A percentile compares a stretch with the other conserved stretches of the same genome.
These are phyloP conservation scores for Uromys caudimaculatus DNA, from an alignment of 2,797 vertebrate genomes.

Conservation along the genomic window DNA sequence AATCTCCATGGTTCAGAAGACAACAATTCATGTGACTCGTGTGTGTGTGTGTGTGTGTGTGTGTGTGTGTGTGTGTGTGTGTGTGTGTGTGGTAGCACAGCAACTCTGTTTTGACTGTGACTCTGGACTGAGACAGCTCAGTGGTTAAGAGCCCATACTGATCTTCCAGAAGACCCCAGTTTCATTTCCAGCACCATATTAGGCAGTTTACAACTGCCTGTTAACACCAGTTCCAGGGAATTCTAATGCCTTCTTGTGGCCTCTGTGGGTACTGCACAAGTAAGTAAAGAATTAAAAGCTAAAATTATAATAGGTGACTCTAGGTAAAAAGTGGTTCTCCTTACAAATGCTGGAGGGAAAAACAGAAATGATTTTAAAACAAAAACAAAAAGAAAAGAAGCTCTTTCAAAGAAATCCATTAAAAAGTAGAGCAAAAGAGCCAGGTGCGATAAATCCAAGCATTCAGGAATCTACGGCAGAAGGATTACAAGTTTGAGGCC, in stretches of 20 bases:
- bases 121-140: background rate
- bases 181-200: background rate
- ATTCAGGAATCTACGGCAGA: background rate
- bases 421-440: background rate
- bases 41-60: background rate
- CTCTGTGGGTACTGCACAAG: background rate
- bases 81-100: background rate
- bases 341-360: background rate
- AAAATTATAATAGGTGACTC: background rate
- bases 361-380: background rate
- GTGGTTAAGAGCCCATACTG: background rate
- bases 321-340: background rate
- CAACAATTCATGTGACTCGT: background rate
- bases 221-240: background rate
- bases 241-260: background rate
- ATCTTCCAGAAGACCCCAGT: background rate
- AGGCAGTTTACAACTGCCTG: background rate
- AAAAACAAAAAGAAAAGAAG: background rate
- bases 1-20: conserved; percentile 30
- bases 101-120: background rate
- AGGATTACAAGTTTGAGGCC: background rate
- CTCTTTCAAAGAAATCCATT: conserved; percentile 29
- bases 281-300: background rate
- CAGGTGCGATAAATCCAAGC: background rate
- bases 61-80: no score